phyloP scores from a whole-genome alignment of 2,797 vertebrate species.

The Bovichtus variegatus region DNA sequence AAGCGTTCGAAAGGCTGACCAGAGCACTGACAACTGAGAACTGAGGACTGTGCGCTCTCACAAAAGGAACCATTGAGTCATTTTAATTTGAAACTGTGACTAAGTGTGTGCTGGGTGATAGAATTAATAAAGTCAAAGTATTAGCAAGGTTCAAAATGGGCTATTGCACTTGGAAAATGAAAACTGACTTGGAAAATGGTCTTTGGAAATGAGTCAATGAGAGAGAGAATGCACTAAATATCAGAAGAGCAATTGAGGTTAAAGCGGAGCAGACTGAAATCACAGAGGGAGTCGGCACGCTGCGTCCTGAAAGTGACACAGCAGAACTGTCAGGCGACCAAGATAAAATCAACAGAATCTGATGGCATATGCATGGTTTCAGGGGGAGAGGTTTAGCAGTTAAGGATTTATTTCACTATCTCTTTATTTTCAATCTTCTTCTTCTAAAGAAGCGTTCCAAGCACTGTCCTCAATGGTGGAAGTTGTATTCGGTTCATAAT shows the following conservation, averaged over 20 bases:
- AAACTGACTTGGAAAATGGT: slow-evolving; percentile 4
- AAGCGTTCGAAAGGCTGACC: slow-evolving; percentile 32
- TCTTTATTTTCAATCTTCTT: slow-evolving; percentile 11
- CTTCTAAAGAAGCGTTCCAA: slow-evolving; percentile 4
- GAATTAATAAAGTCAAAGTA: slow-evolving; percentile 9
- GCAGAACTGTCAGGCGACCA: slow-evolving; percentile 36
- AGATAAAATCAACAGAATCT: slow-evolving; percentile 48
- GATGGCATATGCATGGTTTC: slow-evolving; percentile 30
- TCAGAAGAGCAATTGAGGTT: slow-evolving; percentile 34
- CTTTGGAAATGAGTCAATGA: slow-evolving; percentile 38
- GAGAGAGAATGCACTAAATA: slow-evolving; percentile 25
- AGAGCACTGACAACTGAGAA: slow-evolving; percentile 16
- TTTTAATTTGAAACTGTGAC: slow-evolving; percentile 41
- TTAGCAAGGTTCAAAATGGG: slow-evolving; percentile 26
- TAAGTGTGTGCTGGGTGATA: slow-evolving; percentile 9
- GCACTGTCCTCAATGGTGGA: neutral
- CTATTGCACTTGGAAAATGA: slow-evolving; percentile 18
- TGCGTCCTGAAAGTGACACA: slow-evolving; percentile 45
- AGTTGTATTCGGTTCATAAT: neutral
- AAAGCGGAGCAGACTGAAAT: slow-evolving; percentile 30
- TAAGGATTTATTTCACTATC: slow-evolving; percentile 24
- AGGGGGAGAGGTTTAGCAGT: slow-evolving; percentile 34
- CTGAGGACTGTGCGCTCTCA: neutral
- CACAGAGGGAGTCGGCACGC: slow-evolving; percentile 51
- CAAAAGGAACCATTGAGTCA: slow-evolving; percentile 17